These are phyloP conservation scores for Eriosoma lanigerum DNA, from an alignment of 1,140 invertebrate species.

Conservation along the genomic window DNA sequence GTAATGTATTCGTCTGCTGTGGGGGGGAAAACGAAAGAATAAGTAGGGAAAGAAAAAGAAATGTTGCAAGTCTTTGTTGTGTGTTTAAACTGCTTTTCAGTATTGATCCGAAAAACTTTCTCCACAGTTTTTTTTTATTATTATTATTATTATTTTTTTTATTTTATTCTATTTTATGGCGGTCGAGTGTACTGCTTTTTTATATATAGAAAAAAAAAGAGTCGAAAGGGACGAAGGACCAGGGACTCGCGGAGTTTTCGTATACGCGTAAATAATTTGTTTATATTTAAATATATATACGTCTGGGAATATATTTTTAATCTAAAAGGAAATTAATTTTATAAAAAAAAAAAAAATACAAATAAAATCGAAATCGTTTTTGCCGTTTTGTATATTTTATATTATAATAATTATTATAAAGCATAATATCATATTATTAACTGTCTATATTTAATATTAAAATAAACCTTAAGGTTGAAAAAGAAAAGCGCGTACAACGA, in stretches of 20 bases:
- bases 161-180: slow-evolving; percentile 20
- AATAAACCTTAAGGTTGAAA: no score
- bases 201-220: background rate
- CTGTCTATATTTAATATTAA: no score
- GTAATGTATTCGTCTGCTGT: slow-evolving; percentile 48
- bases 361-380: background rate
- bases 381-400: no score
- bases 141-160: slow-evolving; percentile 23
- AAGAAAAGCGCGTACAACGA: slow-evolving; percentile 30
- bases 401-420: no score
- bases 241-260: slow-evolving; percentile 3
- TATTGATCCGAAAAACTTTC: slow-evolving; percentile 51
- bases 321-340: slow-evolving; percentile 36
- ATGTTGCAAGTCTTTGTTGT: slow-evolving; percentile 51
- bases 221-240: slow-evolving; percentile 28
- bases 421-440: no score
- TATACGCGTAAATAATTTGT: background rate
- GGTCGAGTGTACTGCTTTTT: slow-evolving; percentile 2
- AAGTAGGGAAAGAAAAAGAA: slow-evolving; percentile 23
- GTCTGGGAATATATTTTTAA: slow-evolving; percentile 25
- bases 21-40: background rate
- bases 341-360: background rate
- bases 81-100: slow-evolving; percentile 51
- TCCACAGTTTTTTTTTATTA: slow-evolving; percentile 37
- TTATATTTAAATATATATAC: slow-evolving; percentile 7